Evolutionary conservation across 2,113 vertebrate species (phyloP).

Genomic region (Phalacrocorax carbo): DNA sequence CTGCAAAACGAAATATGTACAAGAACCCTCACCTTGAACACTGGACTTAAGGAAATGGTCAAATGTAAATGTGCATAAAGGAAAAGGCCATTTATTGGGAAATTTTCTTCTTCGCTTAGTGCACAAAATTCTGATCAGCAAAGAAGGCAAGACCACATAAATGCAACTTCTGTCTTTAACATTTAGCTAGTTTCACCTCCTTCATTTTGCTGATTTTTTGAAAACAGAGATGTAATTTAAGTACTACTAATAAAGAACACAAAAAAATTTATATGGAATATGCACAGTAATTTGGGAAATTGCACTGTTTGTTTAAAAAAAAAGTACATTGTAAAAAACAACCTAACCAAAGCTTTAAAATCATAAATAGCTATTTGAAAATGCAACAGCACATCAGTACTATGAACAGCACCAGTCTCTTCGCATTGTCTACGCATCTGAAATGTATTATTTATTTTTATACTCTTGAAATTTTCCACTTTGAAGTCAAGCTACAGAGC

Average conservation of each 20-base stretch:
- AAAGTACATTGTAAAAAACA: not conserved
- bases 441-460: not conserved
- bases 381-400: not conserved
- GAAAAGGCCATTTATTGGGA: not conserved
- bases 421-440: rapidly evolving
- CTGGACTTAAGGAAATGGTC: not conserved
- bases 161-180: not conserved
- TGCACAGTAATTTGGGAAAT: not conserved
- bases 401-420: not conserved
- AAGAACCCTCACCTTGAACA: not conserved
- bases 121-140: not conserved
- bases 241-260: not conserved
- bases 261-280: not conserved
- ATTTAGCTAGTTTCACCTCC: not conserved
- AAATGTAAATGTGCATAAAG: not conserved
- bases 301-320: not conserved
- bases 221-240: not conserved
- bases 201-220: not conserved
- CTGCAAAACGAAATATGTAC: not conserved
- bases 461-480: not conserved
- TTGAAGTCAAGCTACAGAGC: not conserved
- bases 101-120: not conserved
- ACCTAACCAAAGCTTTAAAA: not conserved
- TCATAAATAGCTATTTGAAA: not conserved
- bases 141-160: not conserved